Evolutionary conservation across 2,797 vertebrate species (phyloP).

Genomic region (Glossophaga mutica): DNA sequence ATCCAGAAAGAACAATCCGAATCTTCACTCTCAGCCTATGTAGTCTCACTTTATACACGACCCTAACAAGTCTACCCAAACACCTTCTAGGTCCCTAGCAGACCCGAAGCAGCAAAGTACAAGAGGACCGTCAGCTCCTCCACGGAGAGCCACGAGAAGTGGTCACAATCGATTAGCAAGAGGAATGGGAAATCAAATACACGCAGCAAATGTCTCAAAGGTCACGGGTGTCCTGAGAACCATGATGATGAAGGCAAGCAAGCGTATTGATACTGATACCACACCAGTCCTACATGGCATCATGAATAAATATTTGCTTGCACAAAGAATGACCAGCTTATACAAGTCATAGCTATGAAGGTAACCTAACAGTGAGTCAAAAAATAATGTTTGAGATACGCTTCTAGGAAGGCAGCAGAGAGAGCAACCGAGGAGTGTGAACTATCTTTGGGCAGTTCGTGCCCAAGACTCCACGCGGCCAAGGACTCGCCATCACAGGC

Average conservation of each 20-base stretch:
- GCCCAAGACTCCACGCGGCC: not conserved
- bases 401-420: not conserved
- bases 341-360: not conserved
- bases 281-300: not conserved
- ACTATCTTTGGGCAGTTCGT: not conserved
- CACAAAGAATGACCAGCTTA: not conserved
- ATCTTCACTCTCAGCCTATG: not conserved
- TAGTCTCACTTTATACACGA: not conserved
- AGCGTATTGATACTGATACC: not conserved
- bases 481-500: not conserved
- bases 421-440: not conserved
- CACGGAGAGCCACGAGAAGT: not conserved
- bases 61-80: not conserved
- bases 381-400: not conserved
- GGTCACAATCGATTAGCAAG: not conserved
- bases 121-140: not conserved
- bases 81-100: not conserved
- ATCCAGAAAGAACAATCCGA: not conserved
- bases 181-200: not conserved
- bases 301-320: not conserved
- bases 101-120: not conserved
- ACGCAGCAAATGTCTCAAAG: not conserved
- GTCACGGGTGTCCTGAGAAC: not conserved
- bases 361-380: not conserved
- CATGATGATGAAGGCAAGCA: not conserved